A percentile compares a stretch with the other conserved stretches of the same genome.
Conservation (phyloP, 2,797 vertebrate genomes). For the Anniella stebbinsi region DNA sequence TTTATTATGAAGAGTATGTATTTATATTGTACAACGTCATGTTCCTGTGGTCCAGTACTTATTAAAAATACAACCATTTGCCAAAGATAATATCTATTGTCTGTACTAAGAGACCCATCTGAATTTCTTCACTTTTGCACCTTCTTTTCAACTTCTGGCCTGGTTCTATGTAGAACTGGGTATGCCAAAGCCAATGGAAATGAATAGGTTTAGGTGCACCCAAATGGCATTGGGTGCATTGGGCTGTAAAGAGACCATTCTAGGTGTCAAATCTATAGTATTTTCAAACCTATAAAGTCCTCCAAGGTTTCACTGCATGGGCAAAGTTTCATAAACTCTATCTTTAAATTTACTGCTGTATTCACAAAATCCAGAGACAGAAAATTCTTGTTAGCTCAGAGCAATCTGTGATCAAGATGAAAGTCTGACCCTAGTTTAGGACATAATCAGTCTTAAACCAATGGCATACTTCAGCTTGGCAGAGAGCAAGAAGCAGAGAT, state of each 20-base stretch:
- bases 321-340: constrained; percentile 7
- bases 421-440: constrained; percentile 23
- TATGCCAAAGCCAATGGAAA: not conserved
- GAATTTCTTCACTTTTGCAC: not conserved
- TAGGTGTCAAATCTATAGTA: not conserved
- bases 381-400: constrained; percentile 11
- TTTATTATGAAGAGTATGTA: not conserved
- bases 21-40: not conserved
- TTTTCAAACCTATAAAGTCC: not conserved
- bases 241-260: not conserved
- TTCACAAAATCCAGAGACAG: not conserved
- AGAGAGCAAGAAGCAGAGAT: constrained; percentile 55
- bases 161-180: too few relatives aligned
- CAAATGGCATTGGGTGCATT: not conserved
- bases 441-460: constrained; percentile 31
- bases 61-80: not conserved
- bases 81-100: not conserved
- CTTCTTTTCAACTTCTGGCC: not conserved
- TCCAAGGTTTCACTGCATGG: not conserved
- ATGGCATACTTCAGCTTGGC: not conserved
- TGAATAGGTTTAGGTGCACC: not conserved
- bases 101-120: not conserved
- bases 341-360: not conserved
- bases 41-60: not conserved
- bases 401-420: not conserved